Evolutionary conservation across 2,888 invertebrate species (phyloP).

Genomic region (Eupithecia insigniata): DNA sequence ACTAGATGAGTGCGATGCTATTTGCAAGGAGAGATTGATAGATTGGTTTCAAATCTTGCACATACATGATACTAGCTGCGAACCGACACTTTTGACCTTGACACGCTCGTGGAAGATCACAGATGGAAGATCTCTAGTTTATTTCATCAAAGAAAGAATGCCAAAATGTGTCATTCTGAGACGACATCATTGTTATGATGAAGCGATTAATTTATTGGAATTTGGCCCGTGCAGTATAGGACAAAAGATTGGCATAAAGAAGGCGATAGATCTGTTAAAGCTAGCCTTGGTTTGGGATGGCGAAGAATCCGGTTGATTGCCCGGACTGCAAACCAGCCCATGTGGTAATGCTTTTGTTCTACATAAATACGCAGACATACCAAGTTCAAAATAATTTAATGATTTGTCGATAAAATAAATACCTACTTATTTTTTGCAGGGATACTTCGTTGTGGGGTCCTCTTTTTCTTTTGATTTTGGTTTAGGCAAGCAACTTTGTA

Average conservation of each 20-base stretch:
- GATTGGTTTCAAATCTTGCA: no score
- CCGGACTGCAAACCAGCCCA: not conserved
- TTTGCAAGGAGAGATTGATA: no score
- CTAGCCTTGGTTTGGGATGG: not conserved
- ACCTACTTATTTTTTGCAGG: not conserved
- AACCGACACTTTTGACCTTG: no score
- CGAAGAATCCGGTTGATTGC: not conserved
- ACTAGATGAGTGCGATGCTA: no score
- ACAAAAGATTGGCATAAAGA: not conserved
- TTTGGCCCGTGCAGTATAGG: not conserved
- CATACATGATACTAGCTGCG: no score
- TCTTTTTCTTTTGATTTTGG: not conserved
- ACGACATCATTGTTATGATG: no score
- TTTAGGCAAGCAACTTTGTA: conserved; percentile 15
- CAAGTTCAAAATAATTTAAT: not conserved
- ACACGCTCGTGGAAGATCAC: no score
- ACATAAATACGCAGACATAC: not conserved
- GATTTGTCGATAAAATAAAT: not conserved
- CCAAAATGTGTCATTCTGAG: no score
- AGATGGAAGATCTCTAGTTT: no score
- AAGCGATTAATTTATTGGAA: no score
- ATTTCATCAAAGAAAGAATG: no score
- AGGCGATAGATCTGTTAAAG: not conserved
- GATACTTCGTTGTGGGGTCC: not conserved
- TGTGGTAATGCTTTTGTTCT: not conserved